Evolutionary conservation across 2,888 invertebrate genomes (phyloP), one percentile per base, ranked within the genome.

Genomic region (Cryptosula pallasiana): DNA sequence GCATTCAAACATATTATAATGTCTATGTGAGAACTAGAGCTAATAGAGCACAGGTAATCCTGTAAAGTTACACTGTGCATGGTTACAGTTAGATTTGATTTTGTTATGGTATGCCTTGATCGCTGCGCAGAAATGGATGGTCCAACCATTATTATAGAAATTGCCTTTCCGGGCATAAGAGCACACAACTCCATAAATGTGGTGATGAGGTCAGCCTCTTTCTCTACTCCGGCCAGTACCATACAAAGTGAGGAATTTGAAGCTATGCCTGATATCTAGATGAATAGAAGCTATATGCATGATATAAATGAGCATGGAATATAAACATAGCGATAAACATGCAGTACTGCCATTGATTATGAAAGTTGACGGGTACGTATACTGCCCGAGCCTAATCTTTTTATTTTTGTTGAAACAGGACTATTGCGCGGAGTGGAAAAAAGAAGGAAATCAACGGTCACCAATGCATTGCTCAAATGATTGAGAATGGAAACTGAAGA

Each of bases 1-100:
- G 81, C 81, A 79, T 82, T 82, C 71, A 81, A 79, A 57, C 80
- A 81, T 2, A 35, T 69, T 3, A 36, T 32, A 20, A 45, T n/a
- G 55, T 73, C 63, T 69, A 69, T 69, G 16, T 36, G 5, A 34
- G 58, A 54, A 32, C 45, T 27, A n/a, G 69, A 69, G 1, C 54
- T 55, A 36, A 20, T 36, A 1, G 16, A 5, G 2, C 20, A 35
- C n/a, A 71, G 23, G 20, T 27, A 71, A 74, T 78, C 76, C 72
- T 81, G 80, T 69, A 80, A 80, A 3, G 77, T 73, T 13, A 76
- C 73, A 35, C 74, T 73, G 27, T 76, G 73, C 3, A 79, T 73
- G 54, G 73, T 77, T 35, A 81, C 73, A 35, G 73, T 75, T 0
- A 80, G 73, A 72, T 79, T 79, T 3, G 74, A 74, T 55, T 74